Conservation (phyloP, 2,797 vertebrate genomes). For the Enteromius thamalakanensis region DNA sequence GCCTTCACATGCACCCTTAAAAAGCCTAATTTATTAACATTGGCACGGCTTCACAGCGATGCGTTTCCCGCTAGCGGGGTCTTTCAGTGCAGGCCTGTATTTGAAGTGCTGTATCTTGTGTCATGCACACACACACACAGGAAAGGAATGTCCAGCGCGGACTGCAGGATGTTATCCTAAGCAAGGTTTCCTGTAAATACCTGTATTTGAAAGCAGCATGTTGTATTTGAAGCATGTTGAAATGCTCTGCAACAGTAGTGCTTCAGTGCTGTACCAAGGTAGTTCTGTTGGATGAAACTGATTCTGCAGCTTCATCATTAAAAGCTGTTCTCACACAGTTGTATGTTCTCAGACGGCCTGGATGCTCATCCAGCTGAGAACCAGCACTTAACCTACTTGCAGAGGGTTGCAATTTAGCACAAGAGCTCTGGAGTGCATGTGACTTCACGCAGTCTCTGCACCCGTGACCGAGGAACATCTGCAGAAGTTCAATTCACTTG, state of each 20-base stretch:
- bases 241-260: not conserved
- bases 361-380: conserved; percentile 35
- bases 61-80: conserved; percentile 31
- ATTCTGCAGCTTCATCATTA: conserved; percentile 13
- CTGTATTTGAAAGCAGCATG: conserved; percentile 47
- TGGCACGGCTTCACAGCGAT: conserved; percentile 54
- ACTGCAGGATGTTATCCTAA: conserved; percentile 58
- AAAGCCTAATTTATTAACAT: conserved; percentile 57
- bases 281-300: not conserved
- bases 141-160: conserved; percentile 47
- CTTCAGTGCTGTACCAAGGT: not conserved
- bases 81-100: conserved; percentile 41
- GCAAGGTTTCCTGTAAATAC: conserved; percentile 53
- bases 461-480: not conserved
- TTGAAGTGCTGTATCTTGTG: conserved; percentile 47
- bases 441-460: not conserved
- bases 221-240: no score
- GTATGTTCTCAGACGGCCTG: conserved; percentile 4
- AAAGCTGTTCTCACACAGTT: not conserved
- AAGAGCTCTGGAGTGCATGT: conserved; percentile 2
- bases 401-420: conserved; percentile 14
- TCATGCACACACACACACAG: conserved; percentile 3
- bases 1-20: conserved; percentile 35
- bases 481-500: not conserved
- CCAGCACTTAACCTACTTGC: conserved; percentile 14